Evolutionary conservation across 2,113 vertebrate species (phyloP).

Genomic region (Uropsilus gracilis): DNA sequence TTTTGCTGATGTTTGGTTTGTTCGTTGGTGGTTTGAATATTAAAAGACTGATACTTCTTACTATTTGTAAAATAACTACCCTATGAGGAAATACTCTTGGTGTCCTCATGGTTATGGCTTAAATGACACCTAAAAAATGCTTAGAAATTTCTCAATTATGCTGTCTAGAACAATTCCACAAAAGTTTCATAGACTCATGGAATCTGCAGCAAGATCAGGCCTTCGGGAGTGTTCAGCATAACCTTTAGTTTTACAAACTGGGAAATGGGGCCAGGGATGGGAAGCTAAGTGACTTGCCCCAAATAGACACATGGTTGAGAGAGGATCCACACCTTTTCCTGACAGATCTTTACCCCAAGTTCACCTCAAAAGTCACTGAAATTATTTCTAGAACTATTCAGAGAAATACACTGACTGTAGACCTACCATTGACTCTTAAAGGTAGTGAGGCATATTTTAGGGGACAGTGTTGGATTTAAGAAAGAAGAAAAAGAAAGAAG

Average conservation of each 20-base stretch:
- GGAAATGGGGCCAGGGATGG: not conserved
- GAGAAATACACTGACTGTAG: not conserved
- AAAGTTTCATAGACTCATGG: not conserved
- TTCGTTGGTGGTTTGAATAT: not conserved
- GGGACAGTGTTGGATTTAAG: not conserved
- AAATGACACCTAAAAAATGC: not conserved
- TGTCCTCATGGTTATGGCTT: not conserved
- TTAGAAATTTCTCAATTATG: not conserved
- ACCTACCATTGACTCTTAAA: not conserved
- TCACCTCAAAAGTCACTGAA: not conserved
- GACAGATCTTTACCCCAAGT: not conserved
- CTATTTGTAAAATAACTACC: not conserved
- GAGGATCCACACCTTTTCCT: not conserved
- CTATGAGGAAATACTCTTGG: not conserved
- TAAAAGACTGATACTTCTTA: not conserved
- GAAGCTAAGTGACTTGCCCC: not conserved
- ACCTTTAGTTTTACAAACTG: not conserved
- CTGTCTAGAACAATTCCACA: not conserved
- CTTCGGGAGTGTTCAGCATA: not conserved
- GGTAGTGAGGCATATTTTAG: not conserved
- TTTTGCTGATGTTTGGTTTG: not conserved
- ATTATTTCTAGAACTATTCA: not conserved
- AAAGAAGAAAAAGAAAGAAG: not conserved
- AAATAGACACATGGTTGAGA: not conserved
- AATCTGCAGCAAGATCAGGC: not conserved